Evolutionary conservation across 2,888 invertebrate genomes (phyloP), one percentile per base, ranked within the genome.

Genomic region (Morpho helenor): DNA sequence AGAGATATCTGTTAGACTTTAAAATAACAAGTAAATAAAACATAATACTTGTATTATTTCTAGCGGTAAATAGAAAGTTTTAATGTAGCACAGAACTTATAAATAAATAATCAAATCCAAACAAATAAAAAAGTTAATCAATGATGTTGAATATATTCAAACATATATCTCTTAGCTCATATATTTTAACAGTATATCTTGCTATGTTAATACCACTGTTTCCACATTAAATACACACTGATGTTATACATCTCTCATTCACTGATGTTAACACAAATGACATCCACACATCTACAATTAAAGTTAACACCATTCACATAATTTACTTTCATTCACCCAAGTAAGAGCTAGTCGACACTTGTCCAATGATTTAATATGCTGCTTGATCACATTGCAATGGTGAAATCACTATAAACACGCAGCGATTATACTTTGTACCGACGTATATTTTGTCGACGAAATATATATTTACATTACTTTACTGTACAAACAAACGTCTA

Each of bases 401-500:
- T 82, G 85, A 86, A 85, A 85, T 83, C 84, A 77, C 79, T 75
- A 73, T 77, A 75, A 75, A 78, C 74, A 76, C 73, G 73, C 76
- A 75, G 65, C 67, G 67, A 62, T 62, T 62, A 65, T 66, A 66
- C 68, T 66, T 65, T 61, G 62, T 63, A 59, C 59, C 56, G 59
- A 61, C 45, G 46, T 58, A 50, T 31, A 49, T 41, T 50, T 55
- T 39, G 48, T 31, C 39, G 45, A 45, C 44, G 10, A 49, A 31
- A 10, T 8, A 48, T 45, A 41, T 16, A 6, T 49, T 10, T 10
- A 7, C 39, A 10, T n/a, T 4, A 31, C 9, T 16, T 8, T 43
- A 43, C 10, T 47, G 45, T 42, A 46, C 47, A 58, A 56, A 54
- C 55, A 57, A 60, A 64, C 61, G 60, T 60, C 60, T 51, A 67